A percentile compares a stretch with the other conserved stretches of the same genome.
These are phyloP conservation scores for Prionailurus bengalensis DNA, from an alignment of 2,113 vertebrate species.

Conservation along the genomic window DNA sequence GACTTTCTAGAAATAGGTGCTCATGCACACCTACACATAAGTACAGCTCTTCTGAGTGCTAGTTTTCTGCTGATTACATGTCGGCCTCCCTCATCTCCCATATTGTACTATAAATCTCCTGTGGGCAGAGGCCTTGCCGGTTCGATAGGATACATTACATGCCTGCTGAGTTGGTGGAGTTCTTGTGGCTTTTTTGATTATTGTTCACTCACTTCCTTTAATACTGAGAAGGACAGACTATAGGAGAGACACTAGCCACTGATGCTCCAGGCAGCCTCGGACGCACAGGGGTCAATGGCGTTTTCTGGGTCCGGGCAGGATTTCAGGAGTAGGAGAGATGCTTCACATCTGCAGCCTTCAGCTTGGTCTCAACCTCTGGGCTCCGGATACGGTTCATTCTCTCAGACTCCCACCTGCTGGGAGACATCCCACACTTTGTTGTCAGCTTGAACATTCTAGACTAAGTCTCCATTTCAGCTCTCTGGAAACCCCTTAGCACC, in stretches of 20 bases:
- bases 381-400: not conserved
- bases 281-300: not conserved
- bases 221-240: not conserved
- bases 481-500: not conserved
- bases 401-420: not conserved
- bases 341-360: not conserved
- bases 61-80: slow-evolving; percentile 41
- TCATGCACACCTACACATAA: slow-evolving; percentile 1
- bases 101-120: not conserved
- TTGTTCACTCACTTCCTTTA: not conserved
- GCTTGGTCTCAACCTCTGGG: not conserved
- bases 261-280: not conserved
- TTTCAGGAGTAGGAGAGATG: not conserved
- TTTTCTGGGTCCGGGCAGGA: not conserved
- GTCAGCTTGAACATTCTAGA: not conserved
- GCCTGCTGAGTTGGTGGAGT: not conserved
- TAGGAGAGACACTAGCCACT: not conserved
- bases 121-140: not conserved
- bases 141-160: not conserved
- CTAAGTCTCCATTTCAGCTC: not conserved
- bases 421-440: not conserved
- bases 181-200: slow-evolving; percentile 11
- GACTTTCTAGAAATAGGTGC: slow-evolving; percentile 49
- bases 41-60: not conserved
- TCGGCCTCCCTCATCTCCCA: slow-evolving; percentile 26